These are phyloP conservation scores for Tupaia tana DNA, from an alignment of 2,113 vertebrate genomes.

Conservation along the genomic window DNA sequence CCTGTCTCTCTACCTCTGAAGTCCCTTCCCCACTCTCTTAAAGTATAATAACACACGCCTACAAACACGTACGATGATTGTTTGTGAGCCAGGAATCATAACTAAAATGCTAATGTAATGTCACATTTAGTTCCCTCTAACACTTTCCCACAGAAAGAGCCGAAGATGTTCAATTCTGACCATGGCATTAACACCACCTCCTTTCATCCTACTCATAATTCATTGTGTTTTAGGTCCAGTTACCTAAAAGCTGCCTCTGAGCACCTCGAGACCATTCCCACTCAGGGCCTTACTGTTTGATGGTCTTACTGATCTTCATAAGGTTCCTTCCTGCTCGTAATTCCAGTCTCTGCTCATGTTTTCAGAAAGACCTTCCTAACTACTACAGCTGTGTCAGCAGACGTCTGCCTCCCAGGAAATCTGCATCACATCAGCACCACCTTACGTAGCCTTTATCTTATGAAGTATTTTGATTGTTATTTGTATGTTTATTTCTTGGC, in stretches of 20 bases:
- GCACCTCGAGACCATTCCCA: too few species aligned
- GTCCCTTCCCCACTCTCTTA: neutral
- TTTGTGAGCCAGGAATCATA: too few species aligned
- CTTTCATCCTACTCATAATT: neutral
- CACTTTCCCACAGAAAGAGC: neutral
- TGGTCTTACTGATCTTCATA: neutral
- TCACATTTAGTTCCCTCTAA: neutral
- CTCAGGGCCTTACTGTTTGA: neutral
- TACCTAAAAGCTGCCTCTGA: neutral
- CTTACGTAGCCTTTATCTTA: neutral
- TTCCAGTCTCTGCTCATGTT: neutral
- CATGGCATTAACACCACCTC: neutral
- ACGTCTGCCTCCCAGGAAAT: neutral
- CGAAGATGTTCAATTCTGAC: neutral
- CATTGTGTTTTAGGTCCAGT: neutral
- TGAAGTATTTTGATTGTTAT: neutral
- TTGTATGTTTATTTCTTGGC: neutral
- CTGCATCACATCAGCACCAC: too few species aligned
- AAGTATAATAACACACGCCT: neutral
- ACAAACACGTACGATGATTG: too few species aligned
- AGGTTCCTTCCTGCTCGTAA: neutral
- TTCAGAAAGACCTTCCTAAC: neutral
- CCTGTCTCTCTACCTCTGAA: neutral
- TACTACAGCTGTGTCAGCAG: neutral
- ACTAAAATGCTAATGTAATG: neutral